Conservation (phyloP, 2,888 invertebrate species). For the Liposcelis brunnea region DNA sequence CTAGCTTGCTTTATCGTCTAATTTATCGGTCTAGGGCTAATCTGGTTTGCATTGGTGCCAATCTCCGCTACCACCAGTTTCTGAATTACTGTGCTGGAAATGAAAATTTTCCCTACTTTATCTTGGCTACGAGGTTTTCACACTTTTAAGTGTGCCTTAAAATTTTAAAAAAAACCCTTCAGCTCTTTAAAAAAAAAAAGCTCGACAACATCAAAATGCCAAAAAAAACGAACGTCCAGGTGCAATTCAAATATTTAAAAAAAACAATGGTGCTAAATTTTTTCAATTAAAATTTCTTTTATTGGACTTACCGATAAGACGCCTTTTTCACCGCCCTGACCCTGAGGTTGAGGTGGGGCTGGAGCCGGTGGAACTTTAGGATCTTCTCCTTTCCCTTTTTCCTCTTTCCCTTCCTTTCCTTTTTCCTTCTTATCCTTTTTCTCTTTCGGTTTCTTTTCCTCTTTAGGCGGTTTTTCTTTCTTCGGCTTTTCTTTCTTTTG, state of each 20-base stretch:
- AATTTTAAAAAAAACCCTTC: conserved; percentile 31
- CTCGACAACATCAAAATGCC: no score
- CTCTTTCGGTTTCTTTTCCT: conserved; percentile 33
- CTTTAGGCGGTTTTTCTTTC: conserved; percentile 29
- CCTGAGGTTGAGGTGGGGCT: conserved; percentile 15
- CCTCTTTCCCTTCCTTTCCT: conserved; percentile 36
- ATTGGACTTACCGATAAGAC: conserved; percentile 5
- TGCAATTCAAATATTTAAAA: not conserved
- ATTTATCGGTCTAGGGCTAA: no score
- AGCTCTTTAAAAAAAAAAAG: not conserved
- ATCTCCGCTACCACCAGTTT: no score
- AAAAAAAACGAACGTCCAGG: no score
- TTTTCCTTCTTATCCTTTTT: conserved; percentile 33
- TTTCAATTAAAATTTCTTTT: no score
- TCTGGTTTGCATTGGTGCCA: no score
- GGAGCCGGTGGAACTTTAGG: conserved; percentile 15
- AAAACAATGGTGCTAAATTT: conserved; percentile 24
- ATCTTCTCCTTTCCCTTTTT: conserved; percentile 36
- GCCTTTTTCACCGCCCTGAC: conserved; percentile 12
- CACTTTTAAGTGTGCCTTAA: no score
- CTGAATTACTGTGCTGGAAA: no score
- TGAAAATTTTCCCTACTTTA: no score
- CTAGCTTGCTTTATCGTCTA: no score
- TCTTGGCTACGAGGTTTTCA: no score
- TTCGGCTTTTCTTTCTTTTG: conserved; percentile 43